A percentile compares a stretch with the other conserved stretches of the same genome.
Conservation (phyloP, 2,797 vertebrate species). For the Botia almorhae region DNA sequence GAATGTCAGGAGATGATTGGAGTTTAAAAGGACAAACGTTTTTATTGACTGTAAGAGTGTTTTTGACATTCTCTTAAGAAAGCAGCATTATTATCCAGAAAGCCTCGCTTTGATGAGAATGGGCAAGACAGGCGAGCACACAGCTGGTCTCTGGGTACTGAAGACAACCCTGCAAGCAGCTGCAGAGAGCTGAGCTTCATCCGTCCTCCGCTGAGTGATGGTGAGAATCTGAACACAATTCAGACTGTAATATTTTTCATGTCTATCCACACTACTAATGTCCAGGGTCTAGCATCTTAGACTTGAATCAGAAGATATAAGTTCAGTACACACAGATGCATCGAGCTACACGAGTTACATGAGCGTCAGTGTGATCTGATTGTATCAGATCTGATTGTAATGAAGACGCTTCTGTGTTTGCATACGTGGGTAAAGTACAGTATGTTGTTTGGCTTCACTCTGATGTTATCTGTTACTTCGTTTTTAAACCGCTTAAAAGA, state of each 20-base stretch:
- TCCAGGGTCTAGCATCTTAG: neutral
- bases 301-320: neutral
- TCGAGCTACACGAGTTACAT: too few species aligned
- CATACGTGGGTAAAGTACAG: too few species aligned
- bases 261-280: neutral
- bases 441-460: too few species aligned
- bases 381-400: too few species aligned
- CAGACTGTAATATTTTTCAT: neutral
- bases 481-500: neutral
- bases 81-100: neutral
- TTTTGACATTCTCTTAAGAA: slow-evolving; percentile 23
- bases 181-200: slow-evolving; percentile 76
- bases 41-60: neutral
- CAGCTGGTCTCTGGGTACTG: slow-evolving; percentile 68
- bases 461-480: neutral
- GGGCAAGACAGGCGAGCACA: slow-evolving; percentile 44
- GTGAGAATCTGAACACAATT: slow-evolving; percentile 58
- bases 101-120: slow-evolving; percentile 15
- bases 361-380: too few species aligned
- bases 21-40: neutral
- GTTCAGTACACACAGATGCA: too few species aligned
- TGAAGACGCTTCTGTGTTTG: too few species aligned
- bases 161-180: slow-evolving; percentile 74
- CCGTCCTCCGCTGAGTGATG: slow-evolving; percentile 71
- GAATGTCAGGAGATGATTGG: neutral